Conservation (phyloP, 2,797 vertebrate species). For the Parambassis ranga region DNA sequence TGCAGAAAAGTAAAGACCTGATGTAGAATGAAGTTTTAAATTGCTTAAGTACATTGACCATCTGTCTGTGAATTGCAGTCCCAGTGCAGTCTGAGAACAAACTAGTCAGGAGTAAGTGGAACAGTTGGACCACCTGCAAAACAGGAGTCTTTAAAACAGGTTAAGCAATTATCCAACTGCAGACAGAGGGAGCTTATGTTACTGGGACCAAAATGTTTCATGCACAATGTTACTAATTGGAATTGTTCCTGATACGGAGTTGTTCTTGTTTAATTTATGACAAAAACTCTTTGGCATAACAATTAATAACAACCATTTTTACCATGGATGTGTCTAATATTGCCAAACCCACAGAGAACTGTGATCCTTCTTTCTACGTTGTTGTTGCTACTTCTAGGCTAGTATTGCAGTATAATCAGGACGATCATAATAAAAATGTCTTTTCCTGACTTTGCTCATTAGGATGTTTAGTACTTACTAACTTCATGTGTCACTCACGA, state of each 20-base stretch:
- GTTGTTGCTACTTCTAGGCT: too few species aligned
- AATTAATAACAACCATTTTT: too few species aligned
- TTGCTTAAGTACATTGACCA: slow-evolving; percentile 18
- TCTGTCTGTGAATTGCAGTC: slow-evolving; percentile 19
- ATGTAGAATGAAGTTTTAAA: neutral
- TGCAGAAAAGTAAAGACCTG: neutral
- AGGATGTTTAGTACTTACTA: neutral
- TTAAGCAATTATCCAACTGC: neutral
- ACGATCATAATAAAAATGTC: too few species aligned
- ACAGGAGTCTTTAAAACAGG: neutral
- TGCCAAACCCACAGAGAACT: too few species aligned
- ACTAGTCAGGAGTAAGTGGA: neutral
- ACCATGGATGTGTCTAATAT: too few species aligned
- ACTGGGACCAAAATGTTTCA: neutral
- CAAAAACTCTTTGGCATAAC: neutral
- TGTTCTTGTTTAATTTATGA: neutral
- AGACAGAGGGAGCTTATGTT: neutral
- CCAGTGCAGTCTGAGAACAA: slow-evolving; percentile 3
- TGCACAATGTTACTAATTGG: neutral
- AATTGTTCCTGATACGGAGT: neutral
- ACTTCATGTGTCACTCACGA: neutral
- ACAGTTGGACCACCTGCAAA: neutral
- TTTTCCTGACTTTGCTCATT: too few species aligned
- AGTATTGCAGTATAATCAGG: too few species aligned
- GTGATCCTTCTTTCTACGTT: too few species aligned